Base-by-base conservation (phyloP, 1,140 invertebrate genomes). In the Nylanderia fulva region DNA sequence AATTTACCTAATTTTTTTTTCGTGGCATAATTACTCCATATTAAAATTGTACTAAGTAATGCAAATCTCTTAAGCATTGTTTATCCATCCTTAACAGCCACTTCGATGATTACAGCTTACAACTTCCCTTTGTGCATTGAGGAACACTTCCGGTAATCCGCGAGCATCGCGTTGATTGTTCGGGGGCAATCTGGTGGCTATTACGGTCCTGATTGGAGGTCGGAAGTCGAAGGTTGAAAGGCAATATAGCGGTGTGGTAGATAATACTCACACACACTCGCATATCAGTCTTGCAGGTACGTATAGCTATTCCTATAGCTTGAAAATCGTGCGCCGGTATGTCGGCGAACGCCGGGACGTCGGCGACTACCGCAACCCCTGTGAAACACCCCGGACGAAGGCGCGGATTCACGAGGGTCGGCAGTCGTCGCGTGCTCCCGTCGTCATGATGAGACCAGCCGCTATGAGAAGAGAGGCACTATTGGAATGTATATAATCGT, bases 401-500 rank as follows among this genome's bases (percentile, higher is more conserved):
- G 58, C 45, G 29, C 39, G 60, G 29, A 75, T 86, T 87, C 86
- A 83, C 85, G 69, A 87, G 85, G 86, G 88, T 91, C 79, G 84
- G 85, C 86, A 93, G 91, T 93, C 90, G 91, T 93, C 90, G 91
- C 92, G 92, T 93, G 92, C 88, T 91, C 85, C 84, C 86, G 76
- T 89, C 64, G 87, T 86, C 84, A 84, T 48, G 90, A 84, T 88
- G 92, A 92, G 64, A 42, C 39, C 42, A 48, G 33, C 39, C 18
- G 36, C 36, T 7, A 7, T 36, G 39, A 42, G 39, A 42, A 42
- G 39, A 42, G 42, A 27, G 29, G 36, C 52, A 36, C 7, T 83
- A 33, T 82, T 84, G 58, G 88, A 87, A 90, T 84, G 69, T 88
- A 88, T n/a, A n/a, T n/a, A n/a, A 89, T 88, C 87, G 84, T 11